Evolutionary conservation across 2,888 invertebrate species (phyloP).

Genomic region (Oscheius myriophilus): DNA sequence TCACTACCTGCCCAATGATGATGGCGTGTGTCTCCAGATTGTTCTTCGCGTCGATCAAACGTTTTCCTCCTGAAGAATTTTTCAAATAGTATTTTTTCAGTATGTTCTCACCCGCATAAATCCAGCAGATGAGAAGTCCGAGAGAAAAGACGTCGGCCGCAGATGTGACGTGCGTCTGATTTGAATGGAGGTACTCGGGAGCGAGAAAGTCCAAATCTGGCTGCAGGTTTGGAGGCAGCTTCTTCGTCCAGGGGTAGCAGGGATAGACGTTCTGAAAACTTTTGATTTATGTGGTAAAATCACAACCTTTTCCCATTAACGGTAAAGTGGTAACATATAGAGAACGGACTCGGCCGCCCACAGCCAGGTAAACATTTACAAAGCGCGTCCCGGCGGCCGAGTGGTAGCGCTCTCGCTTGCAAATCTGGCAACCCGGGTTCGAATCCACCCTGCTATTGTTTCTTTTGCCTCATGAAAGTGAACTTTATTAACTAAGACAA

Average conservation of each 20-base stretch:
- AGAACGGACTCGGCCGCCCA: not conserved
- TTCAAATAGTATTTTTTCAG: not conserved
- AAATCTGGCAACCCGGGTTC: too few species aligned
- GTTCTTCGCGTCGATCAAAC: conserved; percentile 89
- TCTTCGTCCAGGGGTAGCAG: conserved; percentile 88
- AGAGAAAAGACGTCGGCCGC: conserved; percentile 95
- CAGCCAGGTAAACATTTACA: not conserved
- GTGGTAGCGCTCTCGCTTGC: too few species aligned
- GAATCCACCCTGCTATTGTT: too few species aligned
- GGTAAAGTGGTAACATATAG: not conserved
- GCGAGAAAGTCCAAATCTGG: conserved; percentile 93
- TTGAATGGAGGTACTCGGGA: conserved; percentile 84
- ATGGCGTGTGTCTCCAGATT: conserved; percentile 87
- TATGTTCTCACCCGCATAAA: conserved; percentile 79
- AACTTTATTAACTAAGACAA: too few species aligned
- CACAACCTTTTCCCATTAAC: not conserved
- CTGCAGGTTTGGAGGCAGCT: conserved; percentile 89
- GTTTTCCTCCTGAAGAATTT: conserved; percentile 78
- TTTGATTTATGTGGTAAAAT: not conserved
- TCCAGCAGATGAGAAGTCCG: conserved; percentile 90
- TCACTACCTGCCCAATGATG: conserved; percentile 84
- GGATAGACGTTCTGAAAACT: conserved; percentile 80
- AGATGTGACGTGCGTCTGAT: conserved; percentile 76
- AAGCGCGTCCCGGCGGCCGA: too few species aligned
- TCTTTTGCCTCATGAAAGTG: too few species aligned